A percentile compares a stretch with the other conserved stretches of the same genome.
phyloP scores from a whole-genome alignment of 1,140 invertebrate genomes.

The Drosophila aff. region DNA sequence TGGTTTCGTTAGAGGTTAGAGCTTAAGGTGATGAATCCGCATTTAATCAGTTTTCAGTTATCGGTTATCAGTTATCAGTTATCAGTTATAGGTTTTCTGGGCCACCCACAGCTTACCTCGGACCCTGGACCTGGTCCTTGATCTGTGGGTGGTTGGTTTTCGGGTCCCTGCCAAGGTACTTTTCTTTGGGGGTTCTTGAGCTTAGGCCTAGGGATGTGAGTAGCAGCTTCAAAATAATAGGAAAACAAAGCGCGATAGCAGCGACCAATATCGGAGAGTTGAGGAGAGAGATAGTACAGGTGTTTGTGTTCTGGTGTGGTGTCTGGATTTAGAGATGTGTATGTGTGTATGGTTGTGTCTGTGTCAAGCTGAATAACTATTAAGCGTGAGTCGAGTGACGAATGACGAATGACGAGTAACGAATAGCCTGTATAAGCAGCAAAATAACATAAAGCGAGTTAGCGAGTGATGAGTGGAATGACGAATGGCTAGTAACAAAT shows the following conservation, averaged over 20 bases:
- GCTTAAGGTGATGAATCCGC: conserved; percentile 24
- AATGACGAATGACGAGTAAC: not conserved
- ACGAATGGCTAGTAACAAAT: not conserved
- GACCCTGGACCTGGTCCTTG: conserved; percentile 26
- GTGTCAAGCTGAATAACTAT: conserved; percentile 10
- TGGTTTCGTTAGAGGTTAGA: conserved; percentile 43
- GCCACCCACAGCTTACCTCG: conserved; percentile 51
- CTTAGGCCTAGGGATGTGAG: conserved; percentile 33
- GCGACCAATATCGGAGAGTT: conserved; percentile 40
- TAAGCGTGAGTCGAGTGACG: not conserved
- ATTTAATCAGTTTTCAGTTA: conserved; percentile 8
- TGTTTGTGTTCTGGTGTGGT: conserved; percentile 13
- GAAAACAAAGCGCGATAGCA: conserved; percentile 52
- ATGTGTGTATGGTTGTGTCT: conserved; percentile 2
- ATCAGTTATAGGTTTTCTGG: not conserved
- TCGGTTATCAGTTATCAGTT: not conserved
- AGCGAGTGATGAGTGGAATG: conserved; percentile 3
- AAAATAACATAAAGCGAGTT: not conserved
- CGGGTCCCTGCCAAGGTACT: not conserved
- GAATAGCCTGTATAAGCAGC: not conserved
- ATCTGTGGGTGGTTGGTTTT: conserved; percentile 30
- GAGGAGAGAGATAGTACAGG: conserved; percentile 36
- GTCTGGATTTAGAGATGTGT: conserved; percentile 1
- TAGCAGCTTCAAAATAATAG: conserved; percentile 49
- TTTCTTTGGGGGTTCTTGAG: not conserved